Evolutionary conservation across 2,888 invertebrate species (phyloP).

Genomic region (Rotaria macrura): DNA sequence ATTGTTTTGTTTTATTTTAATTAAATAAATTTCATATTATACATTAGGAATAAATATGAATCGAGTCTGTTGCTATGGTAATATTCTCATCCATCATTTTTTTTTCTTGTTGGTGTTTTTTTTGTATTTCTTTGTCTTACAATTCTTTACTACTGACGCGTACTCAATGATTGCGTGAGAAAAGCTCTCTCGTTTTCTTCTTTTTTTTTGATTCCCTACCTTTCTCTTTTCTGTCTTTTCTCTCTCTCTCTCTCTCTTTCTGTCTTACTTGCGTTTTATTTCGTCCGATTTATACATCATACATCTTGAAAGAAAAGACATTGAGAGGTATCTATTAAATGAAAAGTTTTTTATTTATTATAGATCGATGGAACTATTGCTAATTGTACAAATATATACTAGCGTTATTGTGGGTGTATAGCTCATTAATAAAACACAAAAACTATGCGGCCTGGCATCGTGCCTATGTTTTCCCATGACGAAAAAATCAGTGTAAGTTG

Average conservation of each 20-base stretch:
- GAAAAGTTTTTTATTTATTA: neutral
- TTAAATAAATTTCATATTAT: no score
- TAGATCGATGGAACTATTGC: neutral
- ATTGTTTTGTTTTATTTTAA: no score
- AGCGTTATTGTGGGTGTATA: neutral
- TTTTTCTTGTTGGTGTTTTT: neutral
- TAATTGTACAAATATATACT: neutral
- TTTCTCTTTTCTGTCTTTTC: neutral
- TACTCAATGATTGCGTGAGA: neutral
- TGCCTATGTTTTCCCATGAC: neutral
- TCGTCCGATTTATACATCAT: neutral
- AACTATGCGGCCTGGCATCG: neutral
- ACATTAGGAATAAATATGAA: neutral
- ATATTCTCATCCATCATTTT: neutral
- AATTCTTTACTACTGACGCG: neutral
- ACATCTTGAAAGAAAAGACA: neutral
- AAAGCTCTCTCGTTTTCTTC: neutral
- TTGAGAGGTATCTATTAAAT: neutral
- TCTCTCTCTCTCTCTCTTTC: neutral
- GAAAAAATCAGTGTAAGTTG: neutral
- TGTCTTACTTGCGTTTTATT: neutral
- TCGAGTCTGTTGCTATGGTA: neutral
- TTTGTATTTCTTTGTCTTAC: conserved; percentile 8
- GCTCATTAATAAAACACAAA: neutral
- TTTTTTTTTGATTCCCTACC: neutral